Conservation (phyloP, 2,888 invertebrate species). For the Lamproptera curius region DNA sequence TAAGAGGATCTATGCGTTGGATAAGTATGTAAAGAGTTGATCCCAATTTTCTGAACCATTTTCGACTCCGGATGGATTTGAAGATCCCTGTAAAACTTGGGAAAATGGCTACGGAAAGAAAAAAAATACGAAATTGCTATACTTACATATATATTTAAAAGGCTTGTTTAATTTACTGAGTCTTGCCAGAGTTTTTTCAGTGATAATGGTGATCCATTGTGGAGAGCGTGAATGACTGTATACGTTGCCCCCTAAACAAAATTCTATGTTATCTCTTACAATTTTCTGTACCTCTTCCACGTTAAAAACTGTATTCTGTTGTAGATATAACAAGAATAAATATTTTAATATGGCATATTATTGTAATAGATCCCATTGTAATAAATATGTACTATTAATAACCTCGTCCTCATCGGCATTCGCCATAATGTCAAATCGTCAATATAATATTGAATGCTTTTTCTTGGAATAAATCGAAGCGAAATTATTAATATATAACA, state of each 20-base stretch:
- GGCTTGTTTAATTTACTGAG: slow-evolving; percentile 87
- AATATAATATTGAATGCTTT: too few relatives aligned
- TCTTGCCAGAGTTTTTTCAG: slow-evolving; percentile 85
- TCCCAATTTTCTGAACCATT: too few relatives aligned
- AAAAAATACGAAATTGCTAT: slow-evolving; percentile 1
- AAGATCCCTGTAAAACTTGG: too few relatives aligned
- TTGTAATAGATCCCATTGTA: too few relatives aligned
- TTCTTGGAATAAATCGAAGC: too few relatives aligned
- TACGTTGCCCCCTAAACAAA: slow-evolving; percentile 83
- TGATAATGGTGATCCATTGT: slow-evolving; percentile 85
- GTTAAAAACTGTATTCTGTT: slow-evolving; percentile 73
- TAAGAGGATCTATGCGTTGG: too few relatives aligned
- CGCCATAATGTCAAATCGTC: too few relatives aligned
- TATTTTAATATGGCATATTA: background rate
- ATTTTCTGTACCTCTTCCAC: slow-evolving; percentile 87
- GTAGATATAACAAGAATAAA: background rate
- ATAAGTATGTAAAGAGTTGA: too few relatives aligned
- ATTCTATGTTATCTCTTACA: slow-evolving; percentile 86
- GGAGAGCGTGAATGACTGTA: slow-evolving; percentile 75
- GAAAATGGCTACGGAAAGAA: slow-evolving; percentile 1
- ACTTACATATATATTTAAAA: slow-evolving; percentile 85
- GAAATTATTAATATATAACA: too few relatives aligned
- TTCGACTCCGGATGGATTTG: too few relatives aligned
- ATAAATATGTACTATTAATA: too few relatives aligned
- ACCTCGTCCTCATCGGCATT: slow-evolving; percentile 20